Evolutionary conservation across 2,888 invertebrate species (phyloP).

Genomic region (Lasioglossum marginatum): DNA sequence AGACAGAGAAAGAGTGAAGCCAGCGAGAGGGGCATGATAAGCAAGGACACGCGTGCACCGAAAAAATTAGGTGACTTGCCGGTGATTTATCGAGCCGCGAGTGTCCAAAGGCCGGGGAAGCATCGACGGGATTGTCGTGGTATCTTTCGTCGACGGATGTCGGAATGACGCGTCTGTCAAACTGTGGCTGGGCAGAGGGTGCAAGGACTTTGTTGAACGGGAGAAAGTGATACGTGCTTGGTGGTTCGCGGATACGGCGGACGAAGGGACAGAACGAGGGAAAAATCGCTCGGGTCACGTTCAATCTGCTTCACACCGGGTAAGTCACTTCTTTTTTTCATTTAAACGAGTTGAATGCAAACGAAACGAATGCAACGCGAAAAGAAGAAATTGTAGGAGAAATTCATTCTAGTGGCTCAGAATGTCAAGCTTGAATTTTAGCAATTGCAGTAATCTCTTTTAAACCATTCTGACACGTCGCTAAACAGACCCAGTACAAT

Average conservation of each 20-base stretch:
- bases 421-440: too few relatives aligned
- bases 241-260: constrained; percentile 30
- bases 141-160: constrained; percentile 59
- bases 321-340: background rate
- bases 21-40: constrained; percentile 72
- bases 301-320: background rate
- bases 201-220: constrained; percentile 60
- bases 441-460: too few relatives aligned
- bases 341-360: too few relatives aligned
- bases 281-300: background rate
- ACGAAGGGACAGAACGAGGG: background rate
- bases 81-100: constrained; percentile 41
- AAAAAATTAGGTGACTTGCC: constrained; percentile 62
- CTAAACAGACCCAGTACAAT: background rate
- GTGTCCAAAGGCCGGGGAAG: constrained; percentile 33
- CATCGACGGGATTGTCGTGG: constrained; percentile 45
- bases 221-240: constrained; percentile 67
- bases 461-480: background rate
- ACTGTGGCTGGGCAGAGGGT: constrained; percentile 66
- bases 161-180: constrained; percentile 75
- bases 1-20: constrained; percentile 21
- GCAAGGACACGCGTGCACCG: constrained; percentile 61
- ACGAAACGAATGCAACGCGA: background rate
- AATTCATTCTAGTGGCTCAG: background rate
- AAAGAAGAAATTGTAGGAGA: background rate